Conservation (phyloP, 2,113 vertebrate genomes). For the Kryptolebias marmoratus region DNA sequence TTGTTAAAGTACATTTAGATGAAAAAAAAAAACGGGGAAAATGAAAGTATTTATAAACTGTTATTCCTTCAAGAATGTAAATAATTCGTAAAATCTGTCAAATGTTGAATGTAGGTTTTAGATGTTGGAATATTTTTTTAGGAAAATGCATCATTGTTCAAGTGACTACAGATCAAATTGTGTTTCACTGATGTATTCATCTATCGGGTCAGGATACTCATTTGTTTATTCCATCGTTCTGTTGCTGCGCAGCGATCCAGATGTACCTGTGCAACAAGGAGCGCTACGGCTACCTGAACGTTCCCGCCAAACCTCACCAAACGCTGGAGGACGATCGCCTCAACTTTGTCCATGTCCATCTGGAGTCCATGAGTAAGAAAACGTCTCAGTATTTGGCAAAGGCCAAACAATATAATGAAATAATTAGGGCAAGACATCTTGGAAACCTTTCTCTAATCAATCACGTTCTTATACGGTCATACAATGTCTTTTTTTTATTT, state of each 20-base stretch:
- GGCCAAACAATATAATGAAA: too few species aligned
- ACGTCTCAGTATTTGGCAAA: too few species aligned
- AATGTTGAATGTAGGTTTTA: too few species aligned
- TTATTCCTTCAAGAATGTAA: too few species aligned
- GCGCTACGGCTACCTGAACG: constrained; percentile 90
- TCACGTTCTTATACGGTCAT: neutral
- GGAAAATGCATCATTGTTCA: too few species aligned
- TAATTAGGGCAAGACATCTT: neutral
- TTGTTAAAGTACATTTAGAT: too few species aligned
- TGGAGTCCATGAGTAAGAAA: constrained; percentile 90
- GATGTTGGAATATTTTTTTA: too few species aligned
- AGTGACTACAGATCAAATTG: too few species aligned
- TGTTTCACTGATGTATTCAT: too few species aligned
- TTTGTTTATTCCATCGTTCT: neutral
- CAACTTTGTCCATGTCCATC: constrained; percentile 91
- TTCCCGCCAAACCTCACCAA: constrained; percentile 88
- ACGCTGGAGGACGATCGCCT: constrained; percentile 87
- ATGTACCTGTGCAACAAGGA: constrained; percentile 90
- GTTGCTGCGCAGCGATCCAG: constrained; percentile 79
- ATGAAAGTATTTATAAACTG: too few species aligned
- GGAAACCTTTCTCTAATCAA: neutral
- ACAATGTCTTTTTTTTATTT: neutral
- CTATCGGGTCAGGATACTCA: neutral
- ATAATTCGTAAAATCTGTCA: too few species aligned
- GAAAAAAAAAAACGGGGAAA: too few species aligned